Base-by-base conservation (phyloP, 2,797 vertebrate species). In the Danio albolineatus region DNA sequence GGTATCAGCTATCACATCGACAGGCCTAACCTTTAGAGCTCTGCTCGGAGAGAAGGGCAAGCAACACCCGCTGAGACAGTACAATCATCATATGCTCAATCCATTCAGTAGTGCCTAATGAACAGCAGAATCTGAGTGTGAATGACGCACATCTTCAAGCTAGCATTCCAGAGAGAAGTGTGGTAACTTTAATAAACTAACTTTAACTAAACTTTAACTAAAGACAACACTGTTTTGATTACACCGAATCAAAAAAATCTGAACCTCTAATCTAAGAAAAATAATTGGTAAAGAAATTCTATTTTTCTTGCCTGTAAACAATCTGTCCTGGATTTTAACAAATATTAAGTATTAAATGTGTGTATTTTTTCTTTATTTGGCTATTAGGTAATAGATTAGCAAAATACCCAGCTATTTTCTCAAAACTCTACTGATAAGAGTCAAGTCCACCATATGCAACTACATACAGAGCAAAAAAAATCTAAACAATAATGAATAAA, bases 1-100 rank as follows among this genome's bases (percentile, higher is more conserved):
- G 66, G 56, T 87, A 82, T 89, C 83, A 72, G 72, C 69, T 85
- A 80, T 83, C 83, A 79, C 19, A 56, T 46, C 16, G 71, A 60
- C 43, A 51, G 46, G 51, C 21, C 43, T 84, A 84, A 84, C 84
- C 84, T 87, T 86, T 83, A 67, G 36, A 54, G 69, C 69, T 73
- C 21, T 76, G 53, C 64, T 59, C 80, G 21, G 67, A 56, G 10
- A 36, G 19, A 53, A 61, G 77, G 67, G 67, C 65, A 78, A 57
- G 44, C 46, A 77, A 49, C 60, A 72, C 56, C 17, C 43, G 19
- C 46, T 41, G 14, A 49, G 57, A 67, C 64, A 7, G 10, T 14
- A 19, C 12, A 39, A 39, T 57, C 43, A 14, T 56, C 12, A 57
- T 39, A 57, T 36, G 19, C 7, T 46, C 17, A 53, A 74, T 67